Evolutionary conservation across 1,140 invertebrate species (phyloP), one percentile per base, ranked within the genome.

Genomic region (Nasonia vitripennis): DNA sequence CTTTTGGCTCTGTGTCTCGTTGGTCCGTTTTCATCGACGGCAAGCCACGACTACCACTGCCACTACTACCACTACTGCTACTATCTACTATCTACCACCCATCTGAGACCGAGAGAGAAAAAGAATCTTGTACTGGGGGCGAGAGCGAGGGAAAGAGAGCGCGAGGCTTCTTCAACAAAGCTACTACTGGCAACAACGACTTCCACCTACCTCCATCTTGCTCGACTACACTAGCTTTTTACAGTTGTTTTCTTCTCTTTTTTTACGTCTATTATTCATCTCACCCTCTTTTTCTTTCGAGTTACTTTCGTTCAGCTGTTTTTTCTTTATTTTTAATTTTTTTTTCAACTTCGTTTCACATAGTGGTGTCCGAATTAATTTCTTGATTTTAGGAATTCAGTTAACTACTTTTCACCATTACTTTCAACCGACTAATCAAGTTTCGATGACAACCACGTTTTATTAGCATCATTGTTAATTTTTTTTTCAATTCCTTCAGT

Each of bases 171-270:
- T 73, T 80, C 83, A 80, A 78, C 83, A 51, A 85, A 71, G 71
- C 83, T 85, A 85, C 78, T 80, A 85, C 78, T 80, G 70, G 45
- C 83, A 85, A 84, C 83, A 70, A 74, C 68, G 31, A 31, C 68
- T 71, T 71, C 23, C 31, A 71, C 68, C 68, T 71, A 71, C 68
- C 31, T 27, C 27, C 68, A 71, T 71, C 68, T 71, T 75, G 78
- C 48, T 85, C 71, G 78, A 85, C 84, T 79, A 85, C 84, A 85
- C 78, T 68, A 81, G 48, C 51, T 81, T 73, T 48, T 79, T 79
- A 48, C 27, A 78, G 62, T 79, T 79, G 17, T 37, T 67, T 68
- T 62, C 41, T n/a, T 75, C 4, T 17, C 0, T 62, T 83, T 75
- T 55, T 83, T 75, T 55, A 67, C 68, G 31, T 34, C 17, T 78